These are phyloP conservation scores for Diloba caeruleocephala DNA, from an alignment of 2,888 invertebrate genomes.

Conservation along the genomic window DNA sequence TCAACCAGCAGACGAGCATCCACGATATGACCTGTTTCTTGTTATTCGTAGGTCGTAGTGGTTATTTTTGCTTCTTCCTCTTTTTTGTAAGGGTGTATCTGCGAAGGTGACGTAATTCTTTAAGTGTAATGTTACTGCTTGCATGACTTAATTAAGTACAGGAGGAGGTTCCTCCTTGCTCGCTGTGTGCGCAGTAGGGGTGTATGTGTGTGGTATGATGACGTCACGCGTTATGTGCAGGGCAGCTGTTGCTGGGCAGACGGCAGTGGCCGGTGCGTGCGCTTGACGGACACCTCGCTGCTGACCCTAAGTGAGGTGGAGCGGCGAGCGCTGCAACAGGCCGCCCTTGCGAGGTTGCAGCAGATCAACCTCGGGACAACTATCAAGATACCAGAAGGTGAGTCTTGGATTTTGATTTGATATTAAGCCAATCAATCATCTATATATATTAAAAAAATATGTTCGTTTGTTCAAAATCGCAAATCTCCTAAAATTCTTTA, in stretches of 20 bases:
- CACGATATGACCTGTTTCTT: too few relatives aligned
- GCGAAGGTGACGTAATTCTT: too few relatives aligned
- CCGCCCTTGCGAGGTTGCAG: constrained; percentile 95
- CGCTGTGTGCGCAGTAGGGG: neutral
- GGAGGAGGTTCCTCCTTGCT: too few relatives aligned
- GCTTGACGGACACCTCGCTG: constrained; percentile 92
- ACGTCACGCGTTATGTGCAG: constrained; percentile 90
- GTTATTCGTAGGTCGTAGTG: too few relatives aligned
- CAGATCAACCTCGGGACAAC: constrained; percentile 95
- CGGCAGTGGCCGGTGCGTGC: constrained; percentile 91
- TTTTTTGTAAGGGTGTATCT: too few relatives aligned
- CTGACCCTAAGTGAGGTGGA: constrained; percentile 94
- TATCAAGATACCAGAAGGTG: constrained; percentile 95
- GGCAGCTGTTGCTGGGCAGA: constrained; percentile 95
- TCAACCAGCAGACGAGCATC: too few relatives aligned
- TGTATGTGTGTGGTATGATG: constrained; percentile 71
- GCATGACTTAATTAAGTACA: too few relatives aligned
- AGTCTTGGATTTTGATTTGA: constrained; percentile 53
- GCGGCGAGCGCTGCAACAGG: constrained; percentile 94
- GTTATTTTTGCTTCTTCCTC: too few relatives aligned
- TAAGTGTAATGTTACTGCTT: too few relatives aligned
- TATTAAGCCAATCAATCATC: neutral
- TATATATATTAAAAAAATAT: too few relatives aligned
- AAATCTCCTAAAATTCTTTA: too few relatives aligned
- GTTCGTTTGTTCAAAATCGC: too few relatives aligned